Percentiles rank a stretch among this genome's conserved stretches.
Evolutionary conservation across 2,113 vertebrate genomes (phyloP).

Genomic region (Spea multiplicata): DNA sequence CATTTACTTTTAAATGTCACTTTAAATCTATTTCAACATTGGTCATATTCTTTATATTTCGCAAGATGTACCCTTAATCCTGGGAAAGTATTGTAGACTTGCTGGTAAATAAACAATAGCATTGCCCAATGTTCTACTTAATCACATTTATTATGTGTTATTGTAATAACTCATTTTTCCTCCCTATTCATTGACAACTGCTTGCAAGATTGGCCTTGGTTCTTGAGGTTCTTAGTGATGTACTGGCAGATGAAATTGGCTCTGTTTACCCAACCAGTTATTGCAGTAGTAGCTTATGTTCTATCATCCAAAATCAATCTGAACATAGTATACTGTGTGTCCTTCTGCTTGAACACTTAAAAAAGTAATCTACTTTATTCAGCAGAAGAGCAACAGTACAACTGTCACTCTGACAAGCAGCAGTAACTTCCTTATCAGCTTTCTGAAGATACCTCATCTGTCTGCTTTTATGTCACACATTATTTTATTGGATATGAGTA

Average conservation of each 20-base stretch:
- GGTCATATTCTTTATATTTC: no score
- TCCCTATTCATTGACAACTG: background rate
- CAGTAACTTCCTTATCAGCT: slow-evolving; percentile 22
- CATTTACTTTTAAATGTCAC: no score
- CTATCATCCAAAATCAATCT: background rate
- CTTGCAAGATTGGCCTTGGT: background rate
- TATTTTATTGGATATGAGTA: slow-evolving; percentile 38
- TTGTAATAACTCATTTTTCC: background rate
- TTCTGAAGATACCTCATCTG: slow-evolving; percentile 48
- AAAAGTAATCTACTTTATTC: background rate
- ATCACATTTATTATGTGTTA: background rate
- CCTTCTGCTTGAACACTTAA: background rate
- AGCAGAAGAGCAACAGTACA: background rate
- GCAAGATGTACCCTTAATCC: no score
- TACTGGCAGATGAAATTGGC: background rate
- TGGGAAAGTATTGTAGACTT: no score
- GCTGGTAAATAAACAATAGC: no score
- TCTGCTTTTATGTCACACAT: background rate
- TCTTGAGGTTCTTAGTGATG: background rate
- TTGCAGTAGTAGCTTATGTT: background rate
- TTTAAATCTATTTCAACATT: no score
- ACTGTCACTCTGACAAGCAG: background rate
- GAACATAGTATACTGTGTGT: background rate
- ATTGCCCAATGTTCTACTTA: no score
- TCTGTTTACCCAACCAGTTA: background rate